Base-by-base conservation (phyloP, 2,113 vertebrate genomes). In the Chaetodon auriga region DNA sequence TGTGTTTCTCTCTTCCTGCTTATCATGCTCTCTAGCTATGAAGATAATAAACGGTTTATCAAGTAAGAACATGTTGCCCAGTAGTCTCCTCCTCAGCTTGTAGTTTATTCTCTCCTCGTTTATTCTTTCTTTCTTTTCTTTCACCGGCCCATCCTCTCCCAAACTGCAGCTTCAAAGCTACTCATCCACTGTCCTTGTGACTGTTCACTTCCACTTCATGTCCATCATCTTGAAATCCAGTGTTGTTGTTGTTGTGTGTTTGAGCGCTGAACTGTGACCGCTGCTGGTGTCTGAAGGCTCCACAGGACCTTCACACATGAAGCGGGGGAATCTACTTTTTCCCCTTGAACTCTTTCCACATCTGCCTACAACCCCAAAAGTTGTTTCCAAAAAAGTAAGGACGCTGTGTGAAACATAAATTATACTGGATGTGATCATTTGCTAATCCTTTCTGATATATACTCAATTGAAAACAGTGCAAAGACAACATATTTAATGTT, bases 41-140 rank as follows among this genome's bases (percentile, higher is more conserved):
- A 99, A 99, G 98, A 99, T 99, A 99, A 99, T 99, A 99, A 99
- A 97, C 97, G 95, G 96, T 99, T 99, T 97, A 98, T 99, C 98
- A 99, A 99, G 98, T 99, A 99, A 99, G 98, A 96, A 96, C 96
- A 96, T 96, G 82, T 96, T 97, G 96, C 83, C 96, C 96, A 97
- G 96, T 97, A 96, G 93, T 96, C 85, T 96, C 94, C 94, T 95
- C 94, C 69, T 89, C 88, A 93, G 91, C 92, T 75, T 89, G 62
- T 91, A 93, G 90, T 68, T 81, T 82, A n/a, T 66, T 87, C 72
- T 87, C 51, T 87, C 80, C 75, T 77, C 45, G 14, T 65, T 81
- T 82, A 21, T 66, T 77, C 30, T 79, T 68, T 57, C 46, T 62
- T 12, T 62, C 46, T 45, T 57, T 73, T 54, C 51, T 54, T 53